phyloP scores from a whole-genome alignment of 2,888 invertebrate genomes.

The Cantharis nigra region DNA sequence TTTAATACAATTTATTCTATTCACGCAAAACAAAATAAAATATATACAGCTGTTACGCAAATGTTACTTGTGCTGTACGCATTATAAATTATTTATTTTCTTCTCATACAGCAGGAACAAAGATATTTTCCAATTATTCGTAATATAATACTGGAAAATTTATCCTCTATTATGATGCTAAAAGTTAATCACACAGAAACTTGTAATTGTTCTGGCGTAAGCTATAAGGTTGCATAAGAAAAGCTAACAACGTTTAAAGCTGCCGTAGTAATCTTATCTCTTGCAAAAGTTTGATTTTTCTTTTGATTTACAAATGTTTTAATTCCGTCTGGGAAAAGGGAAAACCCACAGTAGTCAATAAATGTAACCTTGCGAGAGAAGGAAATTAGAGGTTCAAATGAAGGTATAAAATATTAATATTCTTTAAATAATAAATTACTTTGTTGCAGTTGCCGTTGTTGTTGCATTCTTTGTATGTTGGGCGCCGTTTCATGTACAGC shows the following conservation, averaged over 20 bases:
- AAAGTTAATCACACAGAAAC: neutral
- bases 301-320: neutral
- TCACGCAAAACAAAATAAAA: neutral
- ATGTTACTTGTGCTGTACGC: neutral
- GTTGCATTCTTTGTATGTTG: slow-evolving; percentile 89
- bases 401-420: too few species aligned
- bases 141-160: neutral
- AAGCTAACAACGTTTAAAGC: neutral
- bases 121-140: neutral
- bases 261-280: neutral
- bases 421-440: slow-evolving; percentile 1
- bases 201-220: neutral
- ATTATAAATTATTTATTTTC: neutral
- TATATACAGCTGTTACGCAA: neutral
- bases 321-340: neutral
- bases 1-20: neutral
- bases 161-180: neutral
- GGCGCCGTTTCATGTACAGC: slow-evolving; percentile 93
- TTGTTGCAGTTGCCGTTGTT: slow-evolving; percentile 79
- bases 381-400: too few species aligned
- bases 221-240: neutral
- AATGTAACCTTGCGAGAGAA: neutral
- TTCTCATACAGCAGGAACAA: neutral
- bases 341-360: neutral
- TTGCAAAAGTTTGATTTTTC: neutral